These are phyloP conservation scores for Protomyctophum bolini DNA, from an alignment of 2,113 vertebrate genomes.

Conservation along the genomic window DNA sequence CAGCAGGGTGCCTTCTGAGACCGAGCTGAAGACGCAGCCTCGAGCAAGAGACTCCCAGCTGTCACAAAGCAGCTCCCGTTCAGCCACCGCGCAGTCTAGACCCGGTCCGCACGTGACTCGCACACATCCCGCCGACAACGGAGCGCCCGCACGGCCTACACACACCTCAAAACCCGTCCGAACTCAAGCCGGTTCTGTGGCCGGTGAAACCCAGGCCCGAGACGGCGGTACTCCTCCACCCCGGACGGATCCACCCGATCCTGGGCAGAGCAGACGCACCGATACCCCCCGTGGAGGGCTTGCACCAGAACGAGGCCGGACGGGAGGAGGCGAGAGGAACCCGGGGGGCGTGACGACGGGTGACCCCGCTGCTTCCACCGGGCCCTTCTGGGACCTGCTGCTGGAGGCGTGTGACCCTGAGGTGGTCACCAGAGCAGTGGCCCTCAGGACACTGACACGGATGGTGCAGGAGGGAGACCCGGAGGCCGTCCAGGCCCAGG, in stretches of 20 bases:
- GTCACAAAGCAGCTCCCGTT: neutral
- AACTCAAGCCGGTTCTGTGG: neutral
- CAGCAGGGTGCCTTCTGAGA: neutral
- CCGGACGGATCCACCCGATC: neutral
- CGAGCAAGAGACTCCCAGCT: neutral
- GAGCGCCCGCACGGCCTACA: neutral
- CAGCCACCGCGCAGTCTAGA: neutral
- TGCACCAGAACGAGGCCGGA: neutral
- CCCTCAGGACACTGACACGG: constrained; percentile 80
- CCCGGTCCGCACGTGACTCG: neutral
- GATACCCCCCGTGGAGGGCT: neutral
- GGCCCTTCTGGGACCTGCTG: constrained; percentile 73
- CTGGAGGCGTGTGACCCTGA: constrained; percentile 86
- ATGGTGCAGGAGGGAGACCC: constrained; percentile 72
- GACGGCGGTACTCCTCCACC: neutral
- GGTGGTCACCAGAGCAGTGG: constrained; percentile 82
- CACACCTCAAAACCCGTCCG: neutral
- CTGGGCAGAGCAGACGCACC: neutral
- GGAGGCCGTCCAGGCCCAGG: constrained; percentile 72
- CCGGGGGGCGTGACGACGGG: neutral
- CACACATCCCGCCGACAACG: neutral
- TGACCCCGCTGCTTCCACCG: neutral
- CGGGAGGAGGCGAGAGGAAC: neutral
- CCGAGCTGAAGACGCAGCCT: neutral
- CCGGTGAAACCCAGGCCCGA: neutral